Evolutionary conservation across 2,888 invertebrate species (phyloP), one percentile per base, ranked within the genome.

Genomic region (Pristionchus exspectatus): DNA sequence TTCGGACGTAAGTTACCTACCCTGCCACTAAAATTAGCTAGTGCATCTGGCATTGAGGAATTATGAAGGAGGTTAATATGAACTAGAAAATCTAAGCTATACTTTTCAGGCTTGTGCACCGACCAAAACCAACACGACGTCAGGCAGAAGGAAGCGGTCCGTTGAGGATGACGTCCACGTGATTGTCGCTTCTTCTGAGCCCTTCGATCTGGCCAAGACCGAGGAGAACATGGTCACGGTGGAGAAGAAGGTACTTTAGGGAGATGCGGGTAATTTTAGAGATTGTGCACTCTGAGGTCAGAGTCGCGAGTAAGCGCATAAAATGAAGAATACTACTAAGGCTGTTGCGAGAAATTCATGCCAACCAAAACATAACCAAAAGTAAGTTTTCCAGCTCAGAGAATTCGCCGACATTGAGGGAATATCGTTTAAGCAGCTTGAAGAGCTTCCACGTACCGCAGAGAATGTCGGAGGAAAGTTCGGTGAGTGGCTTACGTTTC

Each of bases 381-480:
- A 59, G 3, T 59, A 12, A 14, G 16, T 59, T 18, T n/a, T 89
- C 56, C 33, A 83, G 83, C 83, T 89, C 50, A 38, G 66, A 18
- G 63, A 88, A 21, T 88, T 88, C 77, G 77, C 88, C 38, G 81
- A 77, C 2, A 30, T 12, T n/a, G 88, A 88, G 44, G 88, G 88
- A 59, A 88, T 88, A n/a, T 59, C 77, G 30, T 88, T 77, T 59
- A 81, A 56, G 33, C 77, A 77, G 44, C 77, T 88, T 14, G 81
- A 88, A 44, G 33, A 88, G 16, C 38, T 88, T 1, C 77, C 77
- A 0, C 30, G 88, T 5, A 88, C 88, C 18, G 38, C 77, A 0
- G 88, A 88, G 30, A 88, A 88, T 44, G 88, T 88, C n/a, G 63
- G 44, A 9, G 88, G 88, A 14, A 77, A 59, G 44, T 88, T 88